Evolutionary conservation across 1,140 invertebrate genomes (phyloP).

Genomic region (Cardiocondyla obscurior): DNA sequence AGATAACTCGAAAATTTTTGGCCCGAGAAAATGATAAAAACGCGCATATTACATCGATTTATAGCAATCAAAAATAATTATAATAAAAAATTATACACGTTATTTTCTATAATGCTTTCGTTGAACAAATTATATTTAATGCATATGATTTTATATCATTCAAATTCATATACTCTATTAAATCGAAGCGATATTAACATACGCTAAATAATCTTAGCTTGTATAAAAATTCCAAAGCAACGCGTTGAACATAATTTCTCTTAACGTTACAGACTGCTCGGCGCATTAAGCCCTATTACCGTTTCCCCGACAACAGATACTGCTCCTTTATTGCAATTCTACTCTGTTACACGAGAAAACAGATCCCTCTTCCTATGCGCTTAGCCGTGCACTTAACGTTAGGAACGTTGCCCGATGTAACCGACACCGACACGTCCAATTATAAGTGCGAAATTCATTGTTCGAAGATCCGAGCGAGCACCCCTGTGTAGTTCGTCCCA

Average conservation of each 20-base stretch:
- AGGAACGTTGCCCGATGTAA: slow-evolving; percentile 72
- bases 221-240: neutral
- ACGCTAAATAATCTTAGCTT: neutral
- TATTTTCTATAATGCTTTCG: slow-evolving; percentile 19
- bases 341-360: slow-evolving; percentile 49
- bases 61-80: slow-evolving; percentile 60
- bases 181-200: neutral
- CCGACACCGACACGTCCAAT: slow-evolving; percentile 78
- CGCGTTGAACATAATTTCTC: neutral
- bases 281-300: slow-evolving; percentile 51
- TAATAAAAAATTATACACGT: slow-evolving; percentile 69
- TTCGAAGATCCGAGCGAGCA: slow-evolving; percentile 60
- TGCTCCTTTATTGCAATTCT: slow-evolving; percentile 10
- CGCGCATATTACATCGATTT: neutral
- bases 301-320: slow-evolving; percentile 31
- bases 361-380: slow-evolving; percentile 46
- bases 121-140: slow-evolving; percentile 1
- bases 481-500: slow-evolving; percentile 28
- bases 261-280: slow-evolving; percentile 30
- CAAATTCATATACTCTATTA: neutral
- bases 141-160: no score
- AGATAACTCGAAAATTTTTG: slow-evolving; percentile 12
- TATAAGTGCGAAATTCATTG: slow-evolving; percentile 82
- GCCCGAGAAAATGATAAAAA: slow-evolving; percentile 15
- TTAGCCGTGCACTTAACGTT: slow-evolving; percentile 76